Evolutionary conservation across 2,888 invertebrate species (phyloP).

Genomic region (Deilephila porcellus): DNA sequence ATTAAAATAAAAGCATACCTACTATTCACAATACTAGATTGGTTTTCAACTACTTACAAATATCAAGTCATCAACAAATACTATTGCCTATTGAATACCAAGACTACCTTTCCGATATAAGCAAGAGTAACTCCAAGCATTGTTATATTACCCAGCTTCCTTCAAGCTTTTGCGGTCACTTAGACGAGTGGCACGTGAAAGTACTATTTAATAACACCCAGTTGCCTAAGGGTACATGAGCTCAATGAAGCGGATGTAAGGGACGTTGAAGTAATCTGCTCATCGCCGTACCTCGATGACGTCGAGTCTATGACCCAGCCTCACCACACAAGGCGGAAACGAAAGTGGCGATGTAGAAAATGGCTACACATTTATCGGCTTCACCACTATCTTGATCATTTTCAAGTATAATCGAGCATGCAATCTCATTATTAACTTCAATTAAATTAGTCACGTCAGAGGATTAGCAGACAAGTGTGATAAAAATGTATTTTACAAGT

Average conservation of each 20-base stretch:
- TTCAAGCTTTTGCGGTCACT: background rate
- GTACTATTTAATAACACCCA: slow-evolving; percentile 19
- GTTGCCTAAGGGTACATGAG: slow-evolving; percentile 28
- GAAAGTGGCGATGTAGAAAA: slow-evolving; percentile 28
- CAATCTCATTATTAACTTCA: background rate
- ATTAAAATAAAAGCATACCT: too few species aligned
- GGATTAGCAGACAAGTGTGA: background rate
- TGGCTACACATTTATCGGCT: slow-evolving; percentile 19
- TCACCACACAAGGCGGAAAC: slow-evolving; percentile 29
- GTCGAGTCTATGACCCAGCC: slow-evolving; percentile 10
- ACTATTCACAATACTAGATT: too few species aligned
- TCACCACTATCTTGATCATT: slow-evolving; percentile 16
- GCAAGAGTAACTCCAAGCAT: too few species aligned
- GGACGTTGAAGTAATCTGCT: slow-evolving; percentile 32
- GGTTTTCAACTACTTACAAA: too few species aligned
- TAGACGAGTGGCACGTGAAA: slow-evolving; percentile 10
- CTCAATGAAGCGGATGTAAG: slow-evolving; percentile 41
- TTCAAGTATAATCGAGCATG: slow-evolving; percentile 14
- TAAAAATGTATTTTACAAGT: slow-evolving; percentile 2
- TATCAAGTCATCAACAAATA: too few species aligned
- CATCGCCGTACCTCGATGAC: slow-evolving; percentile 30
- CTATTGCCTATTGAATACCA: too few species aligned
- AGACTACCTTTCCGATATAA: too few species aligned
- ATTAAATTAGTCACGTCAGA: background rate
- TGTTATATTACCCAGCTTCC: background rate